Percentiles rank a stretch among this genome's conserved stretches.
phyloP scores from a whole-genome alignment of 2,888 invertebrate species.

The Sminthurinus aureus region DNA sequence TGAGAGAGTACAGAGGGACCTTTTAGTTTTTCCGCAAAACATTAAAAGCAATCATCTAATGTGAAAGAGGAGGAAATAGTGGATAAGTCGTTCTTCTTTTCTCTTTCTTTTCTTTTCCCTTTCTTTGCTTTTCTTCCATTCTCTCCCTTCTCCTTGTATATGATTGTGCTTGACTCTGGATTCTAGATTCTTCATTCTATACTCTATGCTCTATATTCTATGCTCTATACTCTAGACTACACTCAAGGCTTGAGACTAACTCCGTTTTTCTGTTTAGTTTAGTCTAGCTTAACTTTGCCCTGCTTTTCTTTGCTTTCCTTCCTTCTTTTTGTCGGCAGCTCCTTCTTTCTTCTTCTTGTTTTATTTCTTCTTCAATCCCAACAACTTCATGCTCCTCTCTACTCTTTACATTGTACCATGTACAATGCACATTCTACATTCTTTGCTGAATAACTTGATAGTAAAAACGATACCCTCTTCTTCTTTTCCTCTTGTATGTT shows the following conservation, averaged over 20 bases:
- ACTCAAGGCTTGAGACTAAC: background rate
- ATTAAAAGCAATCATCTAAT: slow-evolving; percentile 55
- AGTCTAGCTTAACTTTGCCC: background rate
- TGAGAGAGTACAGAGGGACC: slow-evolving; percentile 43
- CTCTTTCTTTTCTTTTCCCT: background rate
- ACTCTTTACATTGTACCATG: no score
- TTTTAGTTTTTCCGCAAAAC: slow-evolving; percentile 54
- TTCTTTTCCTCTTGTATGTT: no score
- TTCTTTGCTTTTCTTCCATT: slow-evolving; percentile 4
- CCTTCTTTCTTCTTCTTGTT: no score
- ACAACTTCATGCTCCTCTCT: no score
- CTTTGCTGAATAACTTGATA: no score
- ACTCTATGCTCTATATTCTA: no score
- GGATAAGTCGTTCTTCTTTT: slow-evolving; percentile 31
- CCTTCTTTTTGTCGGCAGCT: no score
- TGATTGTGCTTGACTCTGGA: slow-evolving; percentile 32
- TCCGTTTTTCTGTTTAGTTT: slow-evolving; percentile 26
- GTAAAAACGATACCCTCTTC: no score
- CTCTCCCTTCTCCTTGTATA: background rate
- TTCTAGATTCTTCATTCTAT: background rate
- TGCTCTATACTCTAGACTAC: no score
- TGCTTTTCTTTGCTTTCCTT: background rate
- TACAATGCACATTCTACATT: no score
- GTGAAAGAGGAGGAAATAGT: slow-evolving; percentile 37
- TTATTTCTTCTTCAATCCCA: no score